Evolutionary conservation across 2,113 vertebrate genomes (phyloP).

Genomic region (Oreochromis niloticus): DNA sequence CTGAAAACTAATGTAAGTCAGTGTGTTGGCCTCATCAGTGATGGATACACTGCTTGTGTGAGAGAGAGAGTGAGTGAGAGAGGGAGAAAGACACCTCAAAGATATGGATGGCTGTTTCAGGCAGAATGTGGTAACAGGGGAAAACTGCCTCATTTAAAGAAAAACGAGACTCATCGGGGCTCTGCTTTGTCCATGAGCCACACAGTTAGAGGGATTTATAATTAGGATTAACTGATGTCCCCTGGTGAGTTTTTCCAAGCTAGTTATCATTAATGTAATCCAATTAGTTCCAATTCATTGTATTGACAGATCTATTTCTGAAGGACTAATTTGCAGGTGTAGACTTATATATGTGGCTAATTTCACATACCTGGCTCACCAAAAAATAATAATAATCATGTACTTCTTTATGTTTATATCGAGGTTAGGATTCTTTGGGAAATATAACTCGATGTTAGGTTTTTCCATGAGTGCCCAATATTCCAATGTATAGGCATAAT

Average conservation of each 20-base stretch:
- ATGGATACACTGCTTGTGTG: background rate
- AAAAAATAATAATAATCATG: background rate
- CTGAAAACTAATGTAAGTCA: background rate
- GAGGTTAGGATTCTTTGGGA: background rate
- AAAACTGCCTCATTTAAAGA: background rate
- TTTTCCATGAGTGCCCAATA: background rate
- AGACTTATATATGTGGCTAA: background rate
- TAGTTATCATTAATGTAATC: slow-evolving; percentile 60
- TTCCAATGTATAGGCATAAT: background rate
- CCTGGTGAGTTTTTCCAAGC: slow-evolving; percentile 42
- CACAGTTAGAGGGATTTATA: slow-evolving; percentile 46
- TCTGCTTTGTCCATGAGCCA: slow-evolving; percentile 31
- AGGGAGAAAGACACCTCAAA: background rate
- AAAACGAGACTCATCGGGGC: slow-evolving; percentile 14
- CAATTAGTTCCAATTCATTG: slow-evolving; percentile 38
- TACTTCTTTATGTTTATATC: background rate
- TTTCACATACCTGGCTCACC: background rate
- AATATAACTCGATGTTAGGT: background rate
- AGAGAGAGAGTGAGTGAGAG: background rate
- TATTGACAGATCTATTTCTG: slow-evolving; percentile 23
- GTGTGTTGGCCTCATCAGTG: background rate
- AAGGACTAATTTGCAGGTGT: slow-evolving; percentile 29
- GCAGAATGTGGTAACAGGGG: background rate
- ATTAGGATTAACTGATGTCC: slow-evolving; percentile 54
- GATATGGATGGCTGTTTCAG: background rate